Conservation (phyloP, 2,888 invertebrate species). For the Geotrupes spiniger region DNA sequence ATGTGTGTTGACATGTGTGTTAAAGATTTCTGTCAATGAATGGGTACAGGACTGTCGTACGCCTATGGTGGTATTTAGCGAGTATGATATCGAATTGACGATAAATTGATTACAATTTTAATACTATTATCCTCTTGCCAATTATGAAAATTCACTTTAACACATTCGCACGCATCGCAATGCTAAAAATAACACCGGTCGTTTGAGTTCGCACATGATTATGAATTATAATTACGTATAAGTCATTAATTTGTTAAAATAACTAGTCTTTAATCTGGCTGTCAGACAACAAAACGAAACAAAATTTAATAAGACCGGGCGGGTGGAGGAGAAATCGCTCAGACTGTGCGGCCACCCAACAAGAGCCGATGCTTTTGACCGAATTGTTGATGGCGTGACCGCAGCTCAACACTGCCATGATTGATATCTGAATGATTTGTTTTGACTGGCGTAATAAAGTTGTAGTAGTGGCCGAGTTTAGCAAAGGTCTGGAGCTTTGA, state of each 20-base stretch:
- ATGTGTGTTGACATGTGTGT: too few relatives aligned
- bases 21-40: too few relatives aligned
- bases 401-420: constrained; percentile 1
- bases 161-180: too few relatives aligned
- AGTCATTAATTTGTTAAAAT: not conserved
- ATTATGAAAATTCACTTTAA: too few relatives aligned
- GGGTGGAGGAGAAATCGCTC: constrained; percentile 2
- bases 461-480: constrained; percentile 1
- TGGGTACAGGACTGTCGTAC: too few relatives aligned
- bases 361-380: constrained; percentile 4
- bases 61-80: too few relatives aligned
- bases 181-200: too few relatives aligned
- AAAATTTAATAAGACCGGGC: constrained; percentile 5
- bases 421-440: constrained; percentile 6
- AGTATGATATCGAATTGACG: too few relatives aligned
- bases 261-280: not conserved
- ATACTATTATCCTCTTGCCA: too few relatives aligned
- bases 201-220: too few relatives aligned
- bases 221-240: too few relatives aligned
- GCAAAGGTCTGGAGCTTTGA: constrained; percentile 3
- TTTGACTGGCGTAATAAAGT: constrained; percentile 7
- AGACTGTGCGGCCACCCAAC: constrained; percentile 1
- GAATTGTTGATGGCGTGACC: constrained; percentile 6
- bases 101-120: too few relatives aligned
- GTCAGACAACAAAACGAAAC: constrained; percentile 3